Evolutionary conservation across 2,797 vertebrate species (phyloP), one percentile per base, ranked within the genome.

Genomic region (Telmatherina bonti): DNA sequence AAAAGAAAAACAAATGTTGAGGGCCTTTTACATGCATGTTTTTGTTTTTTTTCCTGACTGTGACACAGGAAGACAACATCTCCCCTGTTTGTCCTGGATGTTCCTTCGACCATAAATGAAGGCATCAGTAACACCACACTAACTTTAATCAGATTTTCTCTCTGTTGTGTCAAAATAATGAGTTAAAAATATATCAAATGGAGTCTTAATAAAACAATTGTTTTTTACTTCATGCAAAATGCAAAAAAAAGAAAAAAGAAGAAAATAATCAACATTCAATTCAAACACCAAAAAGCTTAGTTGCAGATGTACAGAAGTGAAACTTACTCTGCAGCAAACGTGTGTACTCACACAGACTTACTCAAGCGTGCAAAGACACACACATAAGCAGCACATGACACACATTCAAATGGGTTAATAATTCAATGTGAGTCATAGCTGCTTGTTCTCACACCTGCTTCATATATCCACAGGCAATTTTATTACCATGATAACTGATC

Each of bases 391-490:
- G 24, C 67, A 26, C 11, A 33, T 5, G 5, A 36, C 67, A 66
- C 57, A 70, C 36, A 64, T 65, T 52, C 30, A 65, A 49, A 57
- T 45, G 31, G 27, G 41, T 90, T 75, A 90, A 91, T 91, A 82
- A 91, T 90, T 91, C 10, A 90, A 30, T 27, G 26, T 59, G 77
- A 81, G 76, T 78, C 69, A 57, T 49, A 67, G 68, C 68, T 41
- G 47, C 41, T 82, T 86, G 78, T 80, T 87, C 74, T 86, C 71
- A 84, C 86, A 91, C 89, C 87, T 92, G 86, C 76, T 84, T 71
- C 74, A 60, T 84, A 77, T 84, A 76, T 83, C 74, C 71, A 75
- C 59, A 54, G 43, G 70, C 66, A 56, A 69, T 53, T 68, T 74
- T 63, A 81, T 81, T 72, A 67, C 58, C 72, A 80, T 12, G 47